Conservation (phyloP, 2,888 invertebrate genomes). For the Megastigmus dorsalis region DNA sequence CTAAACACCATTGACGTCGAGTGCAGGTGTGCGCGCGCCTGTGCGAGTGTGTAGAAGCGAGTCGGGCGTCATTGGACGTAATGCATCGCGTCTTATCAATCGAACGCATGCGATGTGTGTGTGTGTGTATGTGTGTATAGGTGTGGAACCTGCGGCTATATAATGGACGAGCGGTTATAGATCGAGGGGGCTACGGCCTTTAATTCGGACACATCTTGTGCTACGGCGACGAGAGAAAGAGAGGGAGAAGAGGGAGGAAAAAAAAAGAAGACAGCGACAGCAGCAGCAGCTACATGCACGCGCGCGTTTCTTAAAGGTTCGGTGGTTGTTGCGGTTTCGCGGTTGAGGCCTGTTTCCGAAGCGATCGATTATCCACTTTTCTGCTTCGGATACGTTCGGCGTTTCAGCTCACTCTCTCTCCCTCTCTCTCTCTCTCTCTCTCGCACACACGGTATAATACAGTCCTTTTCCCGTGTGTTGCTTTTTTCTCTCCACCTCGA, state of each 20-base stretch:
- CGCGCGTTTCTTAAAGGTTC: slow-evolving; percentile 18
- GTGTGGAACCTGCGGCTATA: background rate
- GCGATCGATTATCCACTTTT: slow-evolving; percentile 54
- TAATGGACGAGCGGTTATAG: background rate
- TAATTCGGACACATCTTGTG: too few species aligned
- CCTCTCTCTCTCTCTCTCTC: background rate
- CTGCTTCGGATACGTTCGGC: slow-evolving; percentile 24
- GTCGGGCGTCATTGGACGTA: background rate
- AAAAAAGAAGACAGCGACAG: too few species aligned
- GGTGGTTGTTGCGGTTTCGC: slow-evolving; percentile 46
- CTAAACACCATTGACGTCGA: slow-evolving; percentile 23
- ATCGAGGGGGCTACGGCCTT: too few species aligned
- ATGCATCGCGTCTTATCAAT: slow-evolving; percentile 33
- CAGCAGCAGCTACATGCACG: too few species aligned
- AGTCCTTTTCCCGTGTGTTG: background rate
- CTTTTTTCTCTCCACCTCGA: background rate
- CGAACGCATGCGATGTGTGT: background rate
- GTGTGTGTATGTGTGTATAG: too few species aligned
- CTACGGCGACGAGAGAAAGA: background rate
- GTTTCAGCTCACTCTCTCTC: background rate
- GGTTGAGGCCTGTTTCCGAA: slow-evolving; percentile 14
- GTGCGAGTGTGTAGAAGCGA: too few species aligned
- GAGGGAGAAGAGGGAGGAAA: too few species aligned
- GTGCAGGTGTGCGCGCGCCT: background rate
- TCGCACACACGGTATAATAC: background rate